Evolutionary conservation across 2,888 invertebrate species (phyloP).

Genomic region (Nebria brevicollis): DNA sequence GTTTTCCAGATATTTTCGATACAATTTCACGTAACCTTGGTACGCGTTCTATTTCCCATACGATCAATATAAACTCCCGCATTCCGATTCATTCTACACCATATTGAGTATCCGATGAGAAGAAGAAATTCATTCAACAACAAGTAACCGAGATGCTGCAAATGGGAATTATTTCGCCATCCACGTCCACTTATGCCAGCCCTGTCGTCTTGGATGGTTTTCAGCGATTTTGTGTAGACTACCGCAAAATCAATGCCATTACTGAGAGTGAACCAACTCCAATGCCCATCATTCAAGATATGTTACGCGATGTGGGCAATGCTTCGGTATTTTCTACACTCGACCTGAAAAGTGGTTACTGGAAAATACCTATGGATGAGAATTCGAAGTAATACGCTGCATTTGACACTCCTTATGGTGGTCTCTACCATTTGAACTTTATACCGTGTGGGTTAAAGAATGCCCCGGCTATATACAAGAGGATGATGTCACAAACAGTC

Average conservation of each 20-base stretch:
- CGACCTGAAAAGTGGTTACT: slow-evolving; percentile 55
- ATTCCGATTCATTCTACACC: slow-evolving; percentile 48
- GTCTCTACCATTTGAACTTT: no score
- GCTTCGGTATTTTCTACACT: slow-evolving; percentile 54
- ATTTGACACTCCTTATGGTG: no score
- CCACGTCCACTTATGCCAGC: neutral
- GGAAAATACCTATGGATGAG: slow-evolving; percentile 53
- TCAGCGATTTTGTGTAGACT: slow-evolving; percentile 51
- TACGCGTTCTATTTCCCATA: neutral
- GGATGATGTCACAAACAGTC: no score
- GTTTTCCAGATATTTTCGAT: neutral
- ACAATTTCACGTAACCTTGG: neutral
- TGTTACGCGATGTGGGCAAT: slow-evolving; percentile 45
- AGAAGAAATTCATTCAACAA: slow-evolving; percentile 46
- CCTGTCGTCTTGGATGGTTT: slow-evolving; percentile 48
- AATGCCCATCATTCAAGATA: no score
- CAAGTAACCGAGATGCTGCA: slow-evolving; percentile 50
- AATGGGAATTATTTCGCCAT: slow-evolving; percentile 50
- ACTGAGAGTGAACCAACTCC: slow-evolving; percentile 14
- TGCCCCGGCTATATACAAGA: no score
- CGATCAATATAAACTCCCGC: slow-evolving; percentile 13
- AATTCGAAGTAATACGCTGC: no score
- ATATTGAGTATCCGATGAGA: neutral
- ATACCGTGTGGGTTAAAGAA: no score
- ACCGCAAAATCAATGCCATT: slow-evolving; percentile 48